A percentile compares a stretch with the other conserved stretches of the same genome.
Conservation (phyloP, 2,888 invertebrate species). For the Meta bourneti region DNA sequence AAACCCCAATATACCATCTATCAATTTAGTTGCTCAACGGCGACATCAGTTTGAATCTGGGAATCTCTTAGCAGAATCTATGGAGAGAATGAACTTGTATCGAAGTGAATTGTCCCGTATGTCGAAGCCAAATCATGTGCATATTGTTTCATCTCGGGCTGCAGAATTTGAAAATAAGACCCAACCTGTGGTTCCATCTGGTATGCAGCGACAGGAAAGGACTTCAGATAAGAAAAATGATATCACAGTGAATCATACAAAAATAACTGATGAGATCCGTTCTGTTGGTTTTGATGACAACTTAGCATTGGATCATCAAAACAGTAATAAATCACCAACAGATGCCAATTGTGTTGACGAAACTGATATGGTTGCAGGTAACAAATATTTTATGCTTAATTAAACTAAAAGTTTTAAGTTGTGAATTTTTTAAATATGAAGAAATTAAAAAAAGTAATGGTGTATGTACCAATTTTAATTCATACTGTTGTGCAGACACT, state of each 20-base stretch:
- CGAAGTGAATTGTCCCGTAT: conserved; percentile 81
- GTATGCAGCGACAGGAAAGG: conserved; percentile 2
- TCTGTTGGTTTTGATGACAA: conserved; percentile 15
- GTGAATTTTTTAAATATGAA: not conserved
- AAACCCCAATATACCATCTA: conserved; percentile 49
- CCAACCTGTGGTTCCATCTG: not conserved
- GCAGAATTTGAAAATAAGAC: conserved; percentile 80
- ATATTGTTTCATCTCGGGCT: conserved; percentile 80
- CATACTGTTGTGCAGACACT: too few relatives aligned
- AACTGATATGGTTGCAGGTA: conserved; percentile 20
- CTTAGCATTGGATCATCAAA: conserved; percentile 59
- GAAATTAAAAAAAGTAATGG: not conserved
- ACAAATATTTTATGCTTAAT: not conserved
- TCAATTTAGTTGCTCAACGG: conserved; percentile 87
- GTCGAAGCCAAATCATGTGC: conserved; percentile 83
- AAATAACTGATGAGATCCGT: conserved; percentile 16
- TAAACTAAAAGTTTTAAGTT: not conserved
- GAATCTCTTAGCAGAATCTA: conserved; percentile 80
- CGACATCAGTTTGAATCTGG: conserved; percentile 88
- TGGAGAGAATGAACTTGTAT: conserved; percentile 79
- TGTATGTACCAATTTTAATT: not conserved
- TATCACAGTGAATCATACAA: conserved; percentile 6
- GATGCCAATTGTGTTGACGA: conserved; percentile 13
- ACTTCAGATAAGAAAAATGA: conserved; percentile 17
- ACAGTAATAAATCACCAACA: conserved; percentile 34